Evolutionary conservation across 2,888 invertebrate species (phyloP), one percentile per base, ranked within the genome.

Genomic region (Hipparchia sbordonii): DNA sequence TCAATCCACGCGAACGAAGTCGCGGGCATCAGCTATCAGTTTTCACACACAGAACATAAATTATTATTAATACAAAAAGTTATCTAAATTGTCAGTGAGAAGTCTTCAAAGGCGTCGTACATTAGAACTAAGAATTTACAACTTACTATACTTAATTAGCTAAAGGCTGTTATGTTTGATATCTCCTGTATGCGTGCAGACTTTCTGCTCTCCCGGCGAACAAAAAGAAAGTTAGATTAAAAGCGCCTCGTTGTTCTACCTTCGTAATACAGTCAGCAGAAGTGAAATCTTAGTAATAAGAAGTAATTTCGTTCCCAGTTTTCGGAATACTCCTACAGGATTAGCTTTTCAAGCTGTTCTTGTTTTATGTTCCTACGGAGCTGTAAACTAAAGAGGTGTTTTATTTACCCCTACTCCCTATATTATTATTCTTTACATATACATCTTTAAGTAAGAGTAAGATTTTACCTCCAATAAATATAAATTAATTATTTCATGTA

Each of bases 181-280:
- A n/a, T 9, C 10, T 88, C 84, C 83, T 83, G 86, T 85, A 84
- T 84, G 89, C 89, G 90, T 84, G 91, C 87, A 87, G 84, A 83
- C 77, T 79, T 85, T 86, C 85, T 87, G 85, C 84, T 85, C 86
- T 87, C 84, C 86, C 80, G 82, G 83, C 83, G 80, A 83, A 87
- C 86, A 87, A 87, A 87, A 90, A 88, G 86, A 88, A 90, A 90
- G 88, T 90, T 89, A 88, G 90, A 90, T 91, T 90, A 91, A 89
- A 89, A 84, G 85, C 82, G 86, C 80, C 79, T 83, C 85, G 87
- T 89, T 89, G 87, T 88, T 84, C 84, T 77, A 76, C 84, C 80
- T 87, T 89, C 89, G 89, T 89, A 83, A 82, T 83, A 80, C 78
- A 80, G 80, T 79, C 80, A 81, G 83, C 82, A 80, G 79, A 80